Evolutionary conservation across 2,113 vertebrate species (phyloP).

Genomic region (Scophthalmus maximus): DNA sequence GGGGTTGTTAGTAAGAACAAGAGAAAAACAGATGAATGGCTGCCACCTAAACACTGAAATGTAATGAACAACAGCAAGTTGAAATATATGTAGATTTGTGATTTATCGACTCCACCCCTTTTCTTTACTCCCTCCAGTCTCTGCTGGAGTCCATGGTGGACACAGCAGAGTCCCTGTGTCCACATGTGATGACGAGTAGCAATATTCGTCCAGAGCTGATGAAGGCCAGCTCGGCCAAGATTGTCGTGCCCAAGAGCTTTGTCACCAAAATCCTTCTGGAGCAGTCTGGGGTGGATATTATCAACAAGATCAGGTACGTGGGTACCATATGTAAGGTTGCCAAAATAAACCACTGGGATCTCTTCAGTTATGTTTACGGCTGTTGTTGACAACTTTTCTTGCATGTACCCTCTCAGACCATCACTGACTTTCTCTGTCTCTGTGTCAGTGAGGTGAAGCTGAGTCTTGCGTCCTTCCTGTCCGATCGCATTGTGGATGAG

Average conservation of each 20-base stretch:
- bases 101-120: neutral
- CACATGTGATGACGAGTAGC: slow-evolving; percentile 91
- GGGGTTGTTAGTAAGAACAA: too few species aligned
- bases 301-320: slow-evolving; percentile 96
- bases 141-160: slow-evolving; percentile 95
- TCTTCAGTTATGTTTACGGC: too few species aligned
- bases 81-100: neutral
- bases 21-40: too few species aligned
- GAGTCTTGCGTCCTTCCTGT: slow-evolving; percentile 96
- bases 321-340: too few species aligned
- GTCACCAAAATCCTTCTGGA: slow-evolving; percentile 95
- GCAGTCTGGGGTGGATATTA: slow-evolving; percentile 96
- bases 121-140: slow-evolving; percentile 70
- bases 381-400: too few species aligned
- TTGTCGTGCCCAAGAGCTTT: slow-evolving; percentile 93
- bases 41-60: neutral
- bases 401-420: too few species aligned
- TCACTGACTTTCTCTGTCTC: neutral
- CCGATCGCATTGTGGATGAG: slow-evolving; percentile 97
- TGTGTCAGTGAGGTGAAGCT: slow-evolving; percentile 91
- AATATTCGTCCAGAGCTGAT: slow-evolving; percentile 91
- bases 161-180: slow-evolving; percentile 91
- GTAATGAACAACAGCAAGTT: neutral
- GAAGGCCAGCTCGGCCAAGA: slow-evolving; percentile 90
- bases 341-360: too few species aligned